These are phyloP conservation scores for Serripes groenlandicus DNA, from an alignment of 2,888 invertebrate species.

Conservation along the genomic window DNA sequence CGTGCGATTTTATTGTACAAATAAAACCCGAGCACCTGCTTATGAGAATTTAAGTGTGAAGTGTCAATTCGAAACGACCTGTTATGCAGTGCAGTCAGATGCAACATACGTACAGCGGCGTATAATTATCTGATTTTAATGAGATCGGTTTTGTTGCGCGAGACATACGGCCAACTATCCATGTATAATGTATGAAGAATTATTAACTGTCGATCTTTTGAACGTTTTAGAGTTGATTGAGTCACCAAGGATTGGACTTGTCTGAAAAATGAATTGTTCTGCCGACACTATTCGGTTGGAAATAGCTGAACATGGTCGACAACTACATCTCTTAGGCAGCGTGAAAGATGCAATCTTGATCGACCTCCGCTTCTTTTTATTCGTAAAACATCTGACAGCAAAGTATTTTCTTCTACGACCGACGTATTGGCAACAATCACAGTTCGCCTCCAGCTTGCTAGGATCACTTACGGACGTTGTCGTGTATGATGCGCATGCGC, in stretches of 20 bases:
- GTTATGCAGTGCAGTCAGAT: too few relatives aligned
- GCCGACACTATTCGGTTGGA: constrained; percentile 47
- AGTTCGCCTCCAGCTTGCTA: constrained; percentile 49
- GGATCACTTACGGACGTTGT: constrained; percentile 39
- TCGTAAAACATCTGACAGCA: constrained; percentile 48
- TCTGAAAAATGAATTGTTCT: constrained; percentile 40
- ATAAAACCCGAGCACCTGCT: too few relatives aligned
- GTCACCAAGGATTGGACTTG: constrained; percentile 48
- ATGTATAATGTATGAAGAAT: background rate
- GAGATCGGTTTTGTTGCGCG: too few relatives aligned
- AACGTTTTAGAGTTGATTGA: constrained; percentile 10
- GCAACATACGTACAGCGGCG: too few relatives aligned
- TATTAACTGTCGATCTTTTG: background rate
- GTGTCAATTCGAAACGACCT: too few relatives aligned
- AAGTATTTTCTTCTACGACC: constrained; percentile 53
- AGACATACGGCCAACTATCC: too few relatives aligned
- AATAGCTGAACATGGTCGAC: constrained; percentile 52
- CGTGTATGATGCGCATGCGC: constrained; percentile 56
- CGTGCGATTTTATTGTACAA: too few relatives aligned
- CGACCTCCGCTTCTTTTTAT: constrained; percentile 27
- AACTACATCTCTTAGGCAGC: constrained; percentile 46
- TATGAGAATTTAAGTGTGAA: too few relatives aligned
- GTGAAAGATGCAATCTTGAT: constrained; percentile 37
- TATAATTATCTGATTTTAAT: too few relatives aligned
- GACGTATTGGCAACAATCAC: constrained; percentile 59